Base-by-base conservation (phyloP, 2,113 vertebrate genomes). In the Anolis carolinensis region DNA sequence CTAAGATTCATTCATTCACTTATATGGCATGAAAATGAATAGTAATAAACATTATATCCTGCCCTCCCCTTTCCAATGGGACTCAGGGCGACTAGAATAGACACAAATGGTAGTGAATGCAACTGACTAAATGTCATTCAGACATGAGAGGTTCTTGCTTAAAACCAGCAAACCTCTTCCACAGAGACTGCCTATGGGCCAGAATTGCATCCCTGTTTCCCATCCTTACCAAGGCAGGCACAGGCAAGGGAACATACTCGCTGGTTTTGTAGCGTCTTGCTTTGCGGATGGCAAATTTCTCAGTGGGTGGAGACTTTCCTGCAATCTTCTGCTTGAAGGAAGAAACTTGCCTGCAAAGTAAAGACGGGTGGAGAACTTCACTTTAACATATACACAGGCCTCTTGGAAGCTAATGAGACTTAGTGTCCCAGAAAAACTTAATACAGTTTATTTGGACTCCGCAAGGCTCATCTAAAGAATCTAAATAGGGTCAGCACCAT, bases 251-350 rank as follows among this genome's bases (percentile, higher is more conserved):
- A 86, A 97, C 70, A 0, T 96, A 96, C 14, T 95, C 96, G 72
- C 97, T 96, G 36, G 93, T 88, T 70, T 97, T 96, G 95, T 99
- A 99, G 82, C 98, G 97, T 16, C 98, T 96, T 10, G 97, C 97
- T 93, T 99, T 99, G 62, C 97, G 95, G 93, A 98, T 98, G 7
- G 98, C 98, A 95, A 98, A 99, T 95, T 99, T 99, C 95, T 99
- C 98, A 0, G 98, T 99, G 62, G 98, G 98, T 84, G 98, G 95
- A 91, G 98, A 98, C 92, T 99, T 99, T 68, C 98, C 98, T 18
- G 98, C 98, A 80, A 99, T 98, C 95, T 98, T 99, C 95, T 98
- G 98, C 93, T 98, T 98, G 89, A 98, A 94, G 21, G 95, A 96
- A 36, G 97, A 97, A 8, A 99, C 98, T 76, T 98, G 96, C 92